Evolutionary conservation across 1,140 invertebrate species (phyloP).

Genomic region (Drosophila leontia): DNA sequence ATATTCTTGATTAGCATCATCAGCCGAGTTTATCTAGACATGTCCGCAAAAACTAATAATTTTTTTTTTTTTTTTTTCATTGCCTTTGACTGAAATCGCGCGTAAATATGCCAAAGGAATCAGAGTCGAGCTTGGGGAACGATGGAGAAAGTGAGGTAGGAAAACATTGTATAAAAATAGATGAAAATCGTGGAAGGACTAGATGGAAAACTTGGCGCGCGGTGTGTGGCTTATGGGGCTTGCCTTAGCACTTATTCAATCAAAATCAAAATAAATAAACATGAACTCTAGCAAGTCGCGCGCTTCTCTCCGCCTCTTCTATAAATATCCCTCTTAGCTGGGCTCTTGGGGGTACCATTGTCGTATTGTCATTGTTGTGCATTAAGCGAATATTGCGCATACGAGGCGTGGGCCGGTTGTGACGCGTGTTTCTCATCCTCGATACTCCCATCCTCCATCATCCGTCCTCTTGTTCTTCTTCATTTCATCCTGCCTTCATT

Average conservation of each 20-base stretch:
- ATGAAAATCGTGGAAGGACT: conserved; percentile 1
- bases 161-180: conserved; percentile 10
- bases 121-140: not conserved
- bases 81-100: conserved; percentile 53
- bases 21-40: too few species aligned
- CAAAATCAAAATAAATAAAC: conserved; percentile 76
- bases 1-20: too few species aligned
- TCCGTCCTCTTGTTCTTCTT: not conserved
- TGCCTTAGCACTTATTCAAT: conserved; percentile 74
- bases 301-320: conserved; percentile 5
- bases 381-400: conserved; percentile 46
- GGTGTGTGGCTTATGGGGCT: conserved; percentile 36
- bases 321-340: conserved; percentile 33
- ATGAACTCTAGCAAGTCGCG: conserved; percentile 17
- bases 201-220: not conserved
- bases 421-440: conserved; percentile 1
- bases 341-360: conserved; percentile 21
- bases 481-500: not conserved
- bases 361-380: conserved; percentile 46
- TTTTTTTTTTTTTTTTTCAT: conserved; percentile 1
- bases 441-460: not conserved
- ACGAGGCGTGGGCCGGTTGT: conserved; percentile 23
- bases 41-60: too few species aligned
- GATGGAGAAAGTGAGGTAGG: not conserved
- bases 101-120: conserved; percentile 68